Evolutionary conservation across 2,888 invertebrate genomes (phyloP), one percentile per base, ranked within the genome.

Genomic region (Podotricha telesiphe): DNA sequence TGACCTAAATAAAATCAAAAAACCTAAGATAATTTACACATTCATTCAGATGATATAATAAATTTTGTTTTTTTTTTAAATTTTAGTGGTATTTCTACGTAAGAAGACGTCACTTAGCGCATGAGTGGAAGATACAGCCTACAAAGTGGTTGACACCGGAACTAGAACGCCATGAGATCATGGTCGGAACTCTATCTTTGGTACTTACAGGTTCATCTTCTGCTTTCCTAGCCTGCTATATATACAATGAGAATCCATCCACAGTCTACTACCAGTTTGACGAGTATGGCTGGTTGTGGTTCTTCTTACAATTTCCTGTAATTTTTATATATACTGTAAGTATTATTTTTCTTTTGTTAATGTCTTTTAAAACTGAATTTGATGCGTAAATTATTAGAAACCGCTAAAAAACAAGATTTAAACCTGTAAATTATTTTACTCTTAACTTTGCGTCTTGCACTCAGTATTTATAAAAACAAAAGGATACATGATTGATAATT

Each of bases 101-200:
- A 20, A 89, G 93, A 1, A 93, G 94, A 79, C 86, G 94, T 0
- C 94, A 95, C 77, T 79, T 85, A 8, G 91, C 96, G 0, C 88
- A 95, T 63, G 94, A 95, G 74, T 96, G 96, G 96, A 96, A 96
- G 86, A 95, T 95, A 74, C 96, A 96, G 79, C 96, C 96, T 0
- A 91, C 91, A 51, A 95, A 95, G 74, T 96, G 95, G 94, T 78
- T 96, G 13, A 85, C 94, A 0, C 94, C 95, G 0, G 95, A 95
- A 68, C 83, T 96, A 65, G 96, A 96, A 78, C 88, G 94, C 5
- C 95, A 96, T 75, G 96, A 96, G 86, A 95, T 96, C 73, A 85
- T 94, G 77, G 78, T 95, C 4, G 96, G 96, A 0, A 93, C 94
- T 0, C 6, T 94, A 1, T 94, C 95, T 0, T 89, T 96, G 20